Conservation (phyloP, 2,888 invertebrate genomes). For the Scaptomyza reducta region DNA sequence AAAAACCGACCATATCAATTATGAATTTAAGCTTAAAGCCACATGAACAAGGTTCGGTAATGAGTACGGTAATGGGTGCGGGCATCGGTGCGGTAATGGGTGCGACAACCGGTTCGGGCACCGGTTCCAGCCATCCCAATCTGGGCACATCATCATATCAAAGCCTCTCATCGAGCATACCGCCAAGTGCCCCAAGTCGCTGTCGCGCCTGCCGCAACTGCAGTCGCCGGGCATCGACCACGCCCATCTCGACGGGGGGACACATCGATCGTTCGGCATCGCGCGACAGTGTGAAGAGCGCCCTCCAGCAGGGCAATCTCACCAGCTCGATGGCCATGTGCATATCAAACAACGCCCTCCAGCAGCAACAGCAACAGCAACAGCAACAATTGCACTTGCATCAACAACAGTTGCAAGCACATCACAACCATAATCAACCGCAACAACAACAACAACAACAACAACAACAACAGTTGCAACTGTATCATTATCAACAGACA, state of each 20-base stretch:
- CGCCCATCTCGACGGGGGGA: constrained; percentile 88
- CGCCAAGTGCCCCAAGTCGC: constrained; percentile 85
- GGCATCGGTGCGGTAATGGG: constrained; percentile 14
- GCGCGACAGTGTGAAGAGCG: constrained; percentile 91
- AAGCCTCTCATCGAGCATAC: constrained; percentile 86
- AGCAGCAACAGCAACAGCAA: constrained; percentile 75
- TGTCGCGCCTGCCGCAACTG: constrained; percentile 87
- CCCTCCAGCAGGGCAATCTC: constrained; percentile 85
- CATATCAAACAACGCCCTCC: constrained; percentile 72
- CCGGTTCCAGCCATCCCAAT: constrained; percentile 64
- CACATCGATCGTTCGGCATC: constrained; percentile 94
- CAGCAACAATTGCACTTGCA: constrained; percentile 83
- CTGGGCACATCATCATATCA: constrained; percentile 83
- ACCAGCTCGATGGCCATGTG: constrained; percentile 77
- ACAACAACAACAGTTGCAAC: constrained; percentile 82
- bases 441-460: constrained; percentile 83
- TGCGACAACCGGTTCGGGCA: not conserved
- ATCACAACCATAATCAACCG: constrained; percentile 79
- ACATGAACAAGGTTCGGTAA: constrained; percentile 31
- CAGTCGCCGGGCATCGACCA: constrained; percentile 92
- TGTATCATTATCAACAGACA: constrained; percentile 63
- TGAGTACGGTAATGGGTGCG: constrained; percentile 6
- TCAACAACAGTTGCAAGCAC: constrained; percentile 82
- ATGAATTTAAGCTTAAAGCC: constrained; percentile 83
- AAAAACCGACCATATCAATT: constrained; percentile 86